Conservation (phyloP, 2,797 vertebrate genomes). For the Hyperoplus immaculatus region DNA sequence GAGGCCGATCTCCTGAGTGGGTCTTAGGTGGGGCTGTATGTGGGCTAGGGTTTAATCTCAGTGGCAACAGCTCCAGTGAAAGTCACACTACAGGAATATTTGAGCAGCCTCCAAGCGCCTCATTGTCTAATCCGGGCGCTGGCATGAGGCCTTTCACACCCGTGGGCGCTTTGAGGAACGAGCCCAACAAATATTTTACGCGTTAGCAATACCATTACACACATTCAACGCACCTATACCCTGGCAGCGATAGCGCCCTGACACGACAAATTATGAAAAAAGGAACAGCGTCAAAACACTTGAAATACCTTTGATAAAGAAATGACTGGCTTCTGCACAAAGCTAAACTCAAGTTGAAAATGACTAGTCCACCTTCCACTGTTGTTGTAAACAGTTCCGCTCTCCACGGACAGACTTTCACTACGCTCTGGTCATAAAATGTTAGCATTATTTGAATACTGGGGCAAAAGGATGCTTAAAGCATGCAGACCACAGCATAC, state of each 20-base stretch:
- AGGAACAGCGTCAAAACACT: background rate
- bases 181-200: conserved; percentile 19
- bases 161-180: conserved; percentile 9
- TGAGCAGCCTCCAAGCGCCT: conserved; percentile 54
- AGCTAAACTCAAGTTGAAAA: conserved; percentile 14
- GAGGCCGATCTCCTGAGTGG: conserved; percentile 48
- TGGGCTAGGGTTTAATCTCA: conserved; percentile 62
- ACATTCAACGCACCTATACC: background rate
- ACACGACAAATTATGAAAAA: background rate
- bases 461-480: conserved; percentile 71
- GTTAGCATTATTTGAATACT: conserved; percentile 70
- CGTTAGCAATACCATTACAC: conserved; percentile 2
- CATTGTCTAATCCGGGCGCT: conserved; percentile 28
- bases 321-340: conserved; percentile 8
- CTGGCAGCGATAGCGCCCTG: conserved; percentile 1
- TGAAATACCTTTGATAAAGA: background rate
- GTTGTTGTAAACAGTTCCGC: conserved; percentile 14
- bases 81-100: conserved; percentile 52
- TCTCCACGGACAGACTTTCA: conserved; percentile 30
- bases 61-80: conserved; percentile 51
- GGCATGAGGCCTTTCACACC: conserved; percentile 32
- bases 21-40: background rate
- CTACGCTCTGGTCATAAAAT: conserved; percentile 47
- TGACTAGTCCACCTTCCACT: conserved; percentile 1
- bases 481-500: conserved; percentile 64